These are phyloP conservation scores for Micromesistius poutassou DNA, from an alignment of 2,797 vertebrate genomes.

Conservation along the genomic window DNA sequence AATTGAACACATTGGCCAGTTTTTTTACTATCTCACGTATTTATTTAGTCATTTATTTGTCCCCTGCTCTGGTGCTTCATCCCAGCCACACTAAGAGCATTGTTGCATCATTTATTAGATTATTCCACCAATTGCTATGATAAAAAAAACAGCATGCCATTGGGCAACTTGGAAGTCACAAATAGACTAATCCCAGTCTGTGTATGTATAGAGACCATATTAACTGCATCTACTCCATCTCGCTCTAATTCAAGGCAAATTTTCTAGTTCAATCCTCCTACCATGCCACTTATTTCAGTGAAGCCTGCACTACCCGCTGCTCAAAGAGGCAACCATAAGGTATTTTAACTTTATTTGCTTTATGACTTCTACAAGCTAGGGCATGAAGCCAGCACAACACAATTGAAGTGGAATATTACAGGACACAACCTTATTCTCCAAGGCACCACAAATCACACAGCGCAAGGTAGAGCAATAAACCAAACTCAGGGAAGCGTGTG, in stretches of 20 bases:
- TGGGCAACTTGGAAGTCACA: not conserved
- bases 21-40: not conserved
- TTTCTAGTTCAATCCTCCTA: not conserved
- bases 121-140: no score
- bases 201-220: not conserved
- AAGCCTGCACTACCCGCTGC: conserved; percentile 8
- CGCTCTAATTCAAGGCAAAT: not conserved
- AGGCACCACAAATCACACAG: not conserved
- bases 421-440: conserved; percentile 5
- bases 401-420: not conserved
- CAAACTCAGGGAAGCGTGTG: not conserved
- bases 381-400: conserved; percentile 5
- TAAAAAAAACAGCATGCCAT: not conserved
- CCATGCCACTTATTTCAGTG: not conserved
- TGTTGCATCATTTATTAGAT: no score
- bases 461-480: conserved; percentile 5
- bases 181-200: not conserved
- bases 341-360: conserved; percentile 14
- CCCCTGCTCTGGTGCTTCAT: no score
- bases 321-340: conserved; percentile 14
- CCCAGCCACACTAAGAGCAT: no score
- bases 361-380: conserved; percentile 3
- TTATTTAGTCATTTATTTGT: not conserved
- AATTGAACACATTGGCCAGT: not conserved
- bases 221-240: not conserved